Evolutionary conservation across 2,797 vertebrate genomes (phyloP), one percentile per base, ranked within the genome.

Genomic region (Myotis myotis): DNA sequence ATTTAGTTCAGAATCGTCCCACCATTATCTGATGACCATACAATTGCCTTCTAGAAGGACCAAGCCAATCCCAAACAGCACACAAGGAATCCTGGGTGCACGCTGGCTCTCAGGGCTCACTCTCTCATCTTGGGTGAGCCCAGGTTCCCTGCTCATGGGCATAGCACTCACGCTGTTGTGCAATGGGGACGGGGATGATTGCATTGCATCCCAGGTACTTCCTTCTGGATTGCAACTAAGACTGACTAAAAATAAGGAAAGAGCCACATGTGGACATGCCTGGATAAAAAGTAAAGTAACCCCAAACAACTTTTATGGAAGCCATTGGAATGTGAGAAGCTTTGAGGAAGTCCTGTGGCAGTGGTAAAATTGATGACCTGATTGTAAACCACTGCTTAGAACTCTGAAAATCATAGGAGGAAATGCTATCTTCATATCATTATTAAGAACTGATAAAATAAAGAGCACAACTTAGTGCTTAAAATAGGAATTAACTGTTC

Each of bases 401-500:
- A 71, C 55, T 66, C 41, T 76, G 75, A 92, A 86, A 81, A 85
- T 82, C 57, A 80, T 12, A 53, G 33, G 5, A 28, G 68, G 53
- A 64, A 82, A 70, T 51, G 64, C 25, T 75, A 70, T 84, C 87
- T 96, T 86, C 57, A n/a, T 84, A 33, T 49, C 74, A 55, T 83
- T 84, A 78, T 22, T 60, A 74, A 88, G 16, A 88, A 68, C n/a
- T 60, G 25, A 85, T 70, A 41, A 80, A 33, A 51, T 19, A 91
- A 64, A 92, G n/a, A 91, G n/a, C 13, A 41, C 71, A 89, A 2
- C 53, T 80, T 86, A 80, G 38, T 13, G 19, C 33, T 51, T 92
- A 74, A 85, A 87, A 74, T 81, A 33, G 47, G 15, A 91, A 92
- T 85, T 92, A 94, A 88, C 44, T 55, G 33, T 57, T 81, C 53